Conservation (phyloP, 2,888 invertebrate species). For the Neoaliturus tenellus region DNA sequence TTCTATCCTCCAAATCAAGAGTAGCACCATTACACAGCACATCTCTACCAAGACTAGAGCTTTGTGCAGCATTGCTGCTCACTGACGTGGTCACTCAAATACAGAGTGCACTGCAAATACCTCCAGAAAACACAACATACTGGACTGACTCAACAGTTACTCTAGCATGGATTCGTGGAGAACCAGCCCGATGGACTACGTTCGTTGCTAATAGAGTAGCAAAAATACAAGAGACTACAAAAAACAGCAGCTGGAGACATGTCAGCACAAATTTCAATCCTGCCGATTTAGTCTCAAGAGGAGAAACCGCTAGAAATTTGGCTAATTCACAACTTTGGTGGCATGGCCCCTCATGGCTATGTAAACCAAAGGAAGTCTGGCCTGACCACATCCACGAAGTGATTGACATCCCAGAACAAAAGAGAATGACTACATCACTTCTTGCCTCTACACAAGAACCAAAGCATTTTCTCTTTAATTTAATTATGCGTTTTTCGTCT, state of each 20-base stretch:
- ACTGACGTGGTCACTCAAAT: not conserved
- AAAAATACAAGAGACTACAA: not conserved
- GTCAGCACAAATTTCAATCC: not conserved
- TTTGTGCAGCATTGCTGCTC: not conserved
- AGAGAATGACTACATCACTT: not conserved
- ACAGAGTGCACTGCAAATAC: not conserved
- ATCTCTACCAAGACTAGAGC: conserved; percentile 44
- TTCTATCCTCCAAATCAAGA: conserved; percentile 47
- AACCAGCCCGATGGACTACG: not conserved
- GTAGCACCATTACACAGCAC: conserved; percentile 44
- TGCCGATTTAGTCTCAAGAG: not conserved
- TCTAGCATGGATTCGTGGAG: not conserved
- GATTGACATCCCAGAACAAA: not conserved
- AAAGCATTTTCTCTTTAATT: not conserved
- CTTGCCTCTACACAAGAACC: not conserved
- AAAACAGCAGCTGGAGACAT: not conserved
- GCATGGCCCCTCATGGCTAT: conserved; percentile 1
- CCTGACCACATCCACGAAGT: not conserved
- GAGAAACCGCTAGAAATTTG: not conserved
- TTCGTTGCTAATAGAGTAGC: not conserved
- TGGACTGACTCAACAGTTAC: conserved; percentile 57
- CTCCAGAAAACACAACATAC: not conserved
- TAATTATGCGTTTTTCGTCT: not conserved
- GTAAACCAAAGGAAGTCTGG: not conserved
- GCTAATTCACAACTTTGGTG: conserved; percentile 1